phyloP scores from a whole-genome alignment of 2,888 invertebrate species.

The Scelioninae gen. 2 region DNA sequence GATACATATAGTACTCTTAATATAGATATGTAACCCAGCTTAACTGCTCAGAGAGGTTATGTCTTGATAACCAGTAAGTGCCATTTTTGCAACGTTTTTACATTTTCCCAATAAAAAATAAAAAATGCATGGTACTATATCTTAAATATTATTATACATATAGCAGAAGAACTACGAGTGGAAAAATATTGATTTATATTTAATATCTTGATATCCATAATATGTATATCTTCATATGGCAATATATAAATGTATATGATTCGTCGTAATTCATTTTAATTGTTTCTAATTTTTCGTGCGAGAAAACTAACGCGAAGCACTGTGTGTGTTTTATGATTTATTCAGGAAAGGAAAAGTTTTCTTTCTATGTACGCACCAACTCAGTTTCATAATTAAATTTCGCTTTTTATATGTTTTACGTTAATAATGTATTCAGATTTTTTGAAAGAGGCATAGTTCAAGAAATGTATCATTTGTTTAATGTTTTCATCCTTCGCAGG shows the following conservation, averaged over 20 bases:
- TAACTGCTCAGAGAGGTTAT: too few species aligned
- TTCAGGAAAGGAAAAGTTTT: slow-evolving; percentile 53
- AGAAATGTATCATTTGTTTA: slow-evolving; percentile 41
- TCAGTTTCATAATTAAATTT: slow-evolving; percentile 58
- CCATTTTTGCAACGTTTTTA: too few species aligned
- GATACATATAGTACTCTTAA: too few species aligned
- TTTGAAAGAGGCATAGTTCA: slow-evolving; percentile 26
- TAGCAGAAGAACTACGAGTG: too few species aligned
- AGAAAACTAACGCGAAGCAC: slow-evolving; percentile 52
- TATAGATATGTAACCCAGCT: too few species aligned
- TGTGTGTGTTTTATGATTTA: slow-evolving; percentile 57
- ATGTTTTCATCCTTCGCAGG: slow-evolving; percentile 26
- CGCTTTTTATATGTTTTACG: slow-evolving; percentile 33
- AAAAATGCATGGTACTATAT: too few species aligned
- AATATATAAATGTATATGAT: slow-evolving; percentile 30
- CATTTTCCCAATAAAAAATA: too few species aligned
- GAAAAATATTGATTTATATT: too few species aligned
- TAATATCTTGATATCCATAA: too few species aligned
- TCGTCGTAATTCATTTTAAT: slow-evolving; percentile 53
- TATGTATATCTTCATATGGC: too few species aligned
- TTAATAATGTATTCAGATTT: slow-evolving; percentile 49
- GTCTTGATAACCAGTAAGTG: too few species aligned
- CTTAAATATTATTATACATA: too few species aligned
- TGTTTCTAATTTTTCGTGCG: slow-evolving; percentile 55
- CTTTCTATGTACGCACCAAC: slow-evolving; percentile 43